These are phyloP conservation scores for Temnopleurus reevesii DNA, from an alignment of 53 echinoderm and acorn worm genomes.

Conservation along the genomic window DNA sequence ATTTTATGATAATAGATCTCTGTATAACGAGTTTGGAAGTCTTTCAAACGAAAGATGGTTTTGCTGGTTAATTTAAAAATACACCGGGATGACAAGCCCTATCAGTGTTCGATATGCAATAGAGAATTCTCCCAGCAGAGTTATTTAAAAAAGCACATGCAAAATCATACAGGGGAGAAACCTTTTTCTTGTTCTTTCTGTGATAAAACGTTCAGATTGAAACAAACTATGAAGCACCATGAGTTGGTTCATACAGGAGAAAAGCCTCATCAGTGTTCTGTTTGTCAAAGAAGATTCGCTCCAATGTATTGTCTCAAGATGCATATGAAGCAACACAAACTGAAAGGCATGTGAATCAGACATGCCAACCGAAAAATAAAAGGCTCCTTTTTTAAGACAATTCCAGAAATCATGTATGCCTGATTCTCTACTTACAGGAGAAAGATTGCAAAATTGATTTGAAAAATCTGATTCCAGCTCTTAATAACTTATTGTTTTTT, in stretches of 20 bases:
- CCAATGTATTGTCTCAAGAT: neutral
- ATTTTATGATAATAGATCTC: too few species aligned
- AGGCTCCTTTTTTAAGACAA: too few species aligned
- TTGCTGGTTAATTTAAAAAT: neutral
- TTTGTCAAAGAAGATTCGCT: neutral
- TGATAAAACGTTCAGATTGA: neutral
- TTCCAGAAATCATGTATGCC: too few species aligned
- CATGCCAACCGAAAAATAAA: too few species aligned
- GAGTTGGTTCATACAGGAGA: neutral
- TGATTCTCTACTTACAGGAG: too few species aligned
- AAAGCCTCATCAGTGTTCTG: neutral
- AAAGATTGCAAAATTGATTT: too few species aligned
- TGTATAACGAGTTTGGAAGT: too few species aligned
- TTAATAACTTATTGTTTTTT: too few species aligned
- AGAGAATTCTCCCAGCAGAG: neutral
- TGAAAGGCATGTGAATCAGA: too few species aligned
- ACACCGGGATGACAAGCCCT: constrained; percentile 2
- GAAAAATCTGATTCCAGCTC: too few species aligned
- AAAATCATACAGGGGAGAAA: neutral
- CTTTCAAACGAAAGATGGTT: neutral
- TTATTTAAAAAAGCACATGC: neutral
- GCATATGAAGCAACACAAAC: constrained; percentile 18
- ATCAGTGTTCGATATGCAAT: neutral
- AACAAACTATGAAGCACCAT: neutral
- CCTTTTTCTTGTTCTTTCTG: neutral